These are phyloP conservation scores for Drosophila persimilis DNA, from an alignment of 1,140 invertebrate species.

Conservation along the genomic window DNA sequence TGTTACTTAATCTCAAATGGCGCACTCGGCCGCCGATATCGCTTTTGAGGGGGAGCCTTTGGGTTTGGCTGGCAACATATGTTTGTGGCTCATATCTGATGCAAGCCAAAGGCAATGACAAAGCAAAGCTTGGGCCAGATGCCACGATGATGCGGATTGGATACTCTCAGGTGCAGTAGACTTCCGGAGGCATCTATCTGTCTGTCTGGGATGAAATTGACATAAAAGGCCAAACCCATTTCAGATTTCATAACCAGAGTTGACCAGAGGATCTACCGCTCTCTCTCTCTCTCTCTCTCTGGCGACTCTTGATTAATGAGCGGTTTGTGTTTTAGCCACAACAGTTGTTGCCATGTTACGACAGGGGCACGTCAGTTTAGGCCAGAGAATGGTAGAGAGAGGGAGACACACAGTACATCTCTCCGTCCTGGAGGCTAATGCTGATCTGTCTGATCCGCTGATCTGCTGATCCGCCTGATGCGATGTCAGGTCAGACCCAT, in stretches of 20 bases:
- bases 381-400: constrained; percentile 1
- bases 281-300: constrained; percentile 8
- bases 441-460: constrained; percentile 5
- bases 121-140: constrained; percentile 51
- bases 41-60: constrained; percentile 21
- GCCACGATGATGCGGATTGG: constrained; percentile 8
- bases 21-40: constrained; percentile 51
- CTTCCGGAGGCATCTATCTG: constrained; percentile 34
- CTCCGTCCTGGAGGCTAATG: constrained; percentile 6
- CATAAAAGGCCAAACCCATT: constrained; percentile 60
- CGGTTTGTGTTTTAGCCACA: constrained; percentile 52
- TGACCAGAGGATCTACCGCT: constrained; percentile 20
- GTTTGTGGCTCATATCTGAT: constrained; percentile 71
- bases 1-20: constrained; percentile 79
- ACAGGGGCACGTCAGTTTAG: constrained; percentile 55
- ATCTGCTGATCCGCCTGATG: constrained; percentile 13
- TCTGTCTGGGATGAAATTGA: constrained; percentile 43
- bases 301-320: constrained; percentile 46
- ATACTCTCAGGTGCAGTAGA: constrained; percentile 38
- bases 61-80: constrained; percentile 71
- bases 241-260: constrained; percentile 51
- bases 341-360: constrained; percentile 50
- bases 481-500: constrained; percentile 35
- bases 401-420: neutral
- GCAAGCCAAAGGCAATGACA: constrained; percentile 73